phyloP scores from a whole-genome alignment of 2,113 vertebrate genomes.

The Hucho hucho region DNA sequence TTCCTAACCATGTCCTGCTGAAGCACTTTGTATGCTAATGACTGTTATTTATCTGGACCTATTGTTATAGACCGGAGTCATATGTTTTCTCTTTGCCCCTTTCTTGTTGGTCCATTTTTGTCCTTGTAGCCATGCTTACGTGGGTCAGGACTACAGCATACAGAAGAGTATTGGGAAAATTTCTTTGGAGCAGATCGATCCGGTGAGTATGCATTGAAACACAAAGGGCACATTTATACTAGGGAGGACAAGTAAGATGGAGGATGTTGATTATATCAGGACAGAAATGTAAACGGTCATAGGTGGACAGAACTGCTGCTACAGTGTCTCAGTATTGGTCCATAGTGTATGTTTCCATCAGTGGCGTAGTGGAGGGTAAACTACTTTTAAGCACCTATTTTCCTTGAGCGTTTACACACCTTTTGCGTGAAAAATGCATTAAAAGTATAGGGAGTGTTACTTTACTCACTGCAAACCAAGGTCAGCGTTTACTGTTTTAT shows the following conservation, averaged over 20 bases:
- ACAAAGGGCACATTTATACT: too few relatives aligned
- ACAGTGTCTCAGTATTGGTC: neutral
- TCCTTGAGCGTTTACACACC: too few relatives aligned
- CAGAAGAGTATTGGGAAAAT: conserved; percentile 90
- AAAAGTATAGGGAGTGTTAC: too few relatives aligned
- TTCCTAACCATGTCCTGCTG: neutral
- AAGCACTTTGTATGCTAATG: neutral
- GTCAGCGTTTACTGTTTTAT: too few relatives aligned
- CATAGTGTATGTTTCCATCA: neutral
- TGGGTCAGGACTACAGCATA: conserved; percentile 92
- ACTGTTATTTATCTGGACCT: neutral
- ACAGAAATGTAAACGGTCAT: neutral
- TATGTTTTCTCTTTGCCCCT: neutral
- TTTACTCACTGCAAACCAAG: too few relatives aligned
- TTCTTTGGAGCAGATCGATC: conserved; percentile 92
- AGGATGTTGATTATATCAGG: neutral
- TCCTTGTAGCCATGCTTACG: conserved; percentile 85
- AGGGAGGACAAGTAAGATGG: neutral
- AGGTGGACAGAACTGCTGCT: neutral
- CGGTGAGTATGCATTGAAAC: conserved; percentile 74
- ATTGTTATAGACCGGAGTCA: neutral
- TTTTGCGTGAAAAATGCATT: too few relatives aligned
- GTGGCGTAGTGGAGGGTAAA: too few relatives aligned
- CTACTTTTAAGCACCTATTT: too few relatives aligned
- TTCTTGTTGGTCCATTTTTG: conserved; percentile 28